phyloP scores from a whole-genome alignment of 2,888 invertebrate species.

The Acleris cristana region DNA sequence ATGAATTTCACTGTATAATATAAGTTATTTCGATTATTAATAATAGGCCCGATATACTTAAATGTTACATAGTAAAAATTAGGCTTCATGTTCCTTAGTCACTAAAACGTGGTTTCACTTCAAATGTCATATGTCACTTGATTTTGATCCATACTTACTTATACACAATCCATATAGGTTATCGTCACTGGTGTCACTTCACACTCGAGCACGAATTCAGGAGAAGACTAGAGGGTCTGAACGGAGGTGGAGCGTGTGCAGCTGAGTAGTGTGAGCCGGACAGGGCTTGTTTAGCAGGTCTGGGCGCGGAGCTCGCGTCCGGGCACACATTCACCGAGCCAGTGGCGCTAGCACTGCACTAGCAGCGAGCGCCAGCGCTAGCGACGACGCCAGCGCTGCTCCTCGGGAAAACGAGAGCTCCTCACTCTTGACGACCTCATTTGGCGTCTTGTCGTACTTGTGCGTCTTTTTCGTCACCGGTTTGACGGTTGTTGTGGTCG shows the following conservation, averaged over 20 bases:
- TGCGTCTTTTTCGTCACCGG: conserved; percentile 90
- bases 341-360: conserved; percentile 76
- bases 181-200: conserved; percentile 50
- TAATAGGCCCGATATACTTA: conserved; percentile 73
- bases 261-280: conserved; percentile 67
- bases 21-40: conserved; percentile 69
- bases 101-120: conserved; percentile 55
- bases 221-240: conserved; percentile 77
- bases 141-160: conserved; percentile 50
- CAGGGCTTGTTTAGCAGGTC: conserved; percentile 75
- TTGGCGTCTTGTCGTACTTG: conserved; percentile 94
- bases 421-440: conserved; percentile 96
- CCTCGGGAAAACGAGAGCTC: conserved; percentile 89
- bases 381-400: conserved; percentile 76
- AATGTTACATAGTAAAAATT: conserved; percentile 68
- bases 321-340: conserved; percentile 82
- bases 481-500: conserved; percentile 78
- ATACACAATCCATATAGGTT: conserved; percentile 46
- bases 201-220: conserved; percentile 42
- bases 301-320: conserved; percentile 73
- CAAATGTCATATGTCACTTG: conserved; percentile 45
- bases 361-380: conserved; percentile 75
- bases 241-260: conserved; percentile 70
- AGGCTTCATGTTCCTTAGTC: conserved; percentile 69
- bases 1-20: conserved; percentile 43